Base-by-base conservation (phyloP, 2,797 vertebrate species). In the Peromyscus attwateri region DNA sequence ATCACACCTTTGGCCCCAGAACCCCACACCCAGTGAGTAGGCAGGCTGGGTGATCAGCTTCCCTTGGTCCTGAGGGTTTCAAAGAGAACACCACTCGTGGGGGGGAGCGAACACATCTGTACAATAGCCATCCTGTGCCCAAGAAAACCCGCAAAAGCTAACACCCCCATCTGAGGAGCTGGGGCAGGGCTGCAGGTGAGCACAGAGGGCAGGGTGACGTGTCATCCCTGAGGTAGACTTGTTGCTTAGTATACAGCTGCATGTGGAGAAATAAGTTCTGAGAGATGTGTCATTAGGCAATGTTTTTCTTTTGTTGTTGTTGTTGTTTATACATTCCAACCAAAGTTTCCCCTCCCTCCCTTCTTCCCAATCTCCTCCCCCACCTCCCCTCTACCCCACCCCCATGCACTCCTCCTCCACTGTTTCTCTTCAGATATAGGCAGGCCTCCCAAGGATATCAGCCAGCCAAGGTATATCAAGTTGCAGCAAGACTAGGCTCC, bases 111-210 rank as follows among this genome's bases (percentile, higher is more conserved):
- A 73, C 29, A 9, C 68, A 70, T 70, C 43, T 71, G n/a, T 52
- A 7, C 12, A 60, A 12, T 40, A 14, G 37, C 66, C 60, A 79
- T 79, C 73, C 29, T 8, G 29, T 77, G 68, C 40, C 23, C 66
- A 34, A 83, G 73, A 82, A 77, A 79, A 76, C 40, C 40, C 16
- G 12, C 13, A 80, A 49, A 75, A 79, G 17, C 57, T n/a, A 87
- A 1, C 25, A 8, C 84, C 34, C 8, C 73, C 1, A 0, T 34
- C 49, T 5, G 1, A 57, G 21, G 4, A 3, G 34, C 3, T 40
- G 2, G 11, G 1, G 8, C 29, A 3, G n/a, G 52, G 52, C 60
- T 43, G 9, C 19, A 34, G 29, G 64, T 43, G 25, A 71, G 29
- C 21, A 4, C 57, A 4, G 7, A 12, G 46, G 83, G 71, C 37